These are phyloP conservation scores for Formica exsecta DNA, from an alignment of 1,140 invertebrate species.

Conservation along the genomic window DNA sequence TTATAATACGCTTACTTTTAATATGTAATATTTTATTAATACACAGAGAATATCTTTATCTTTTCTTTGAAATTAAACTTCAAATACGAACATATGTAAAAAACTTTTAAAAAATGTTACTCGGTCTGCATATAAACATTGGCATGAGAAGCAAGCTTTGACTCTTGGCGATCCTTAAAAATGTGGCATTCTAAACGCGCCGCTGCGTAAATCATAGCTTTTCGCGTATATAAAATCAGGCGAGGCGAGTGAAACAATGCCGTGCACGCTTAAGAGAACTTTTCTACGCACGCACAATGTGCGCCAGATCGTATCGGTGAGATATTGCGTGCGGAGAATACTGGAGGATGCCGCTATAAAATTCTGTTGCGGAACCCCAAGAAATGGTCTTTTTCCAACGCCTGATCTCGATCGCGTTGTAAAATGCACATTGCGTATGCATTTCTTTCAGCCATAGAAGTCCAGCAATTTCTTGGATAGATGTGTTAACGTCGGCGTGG, in stretches of 20 bases:
- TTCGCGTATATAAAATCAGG: slow-evolving; percentile 16
- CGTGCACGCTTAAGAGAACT: slow-evolving; percentile 56
- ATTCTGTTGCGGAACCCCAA: slow-evolving; percentile 37
- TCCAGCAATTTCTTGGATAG: not conserved
- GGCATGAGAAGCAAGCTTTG: not conserved
- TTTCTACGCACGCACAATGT: slow-evolving; percentile 68
- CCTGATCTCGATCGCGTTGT: slow-evolving; percentile 53
- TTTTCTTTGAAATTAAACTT: not conserved
- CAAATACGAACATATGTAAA: not conserved
- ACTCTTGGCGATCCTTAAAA: slow-evolving; percentile 7
- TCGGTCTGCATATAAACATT: not conserved
- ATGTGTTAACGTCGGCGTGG: not conserved
- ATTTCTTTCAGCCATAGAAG: not conserved
- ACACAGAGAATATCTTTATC: not conserved
- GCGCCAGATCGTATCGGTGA: slow-evolving; percentile 51
- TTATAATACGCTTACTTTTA: not conserved
- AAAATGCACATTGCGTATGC: slow-evolving; percentile 47
- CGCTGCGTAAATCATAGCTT: slow-evolving; percentile 36
- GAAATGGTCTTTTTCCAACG: slow-evolving; percentile 30
- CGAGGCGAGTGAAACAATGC: slow-evolving; percentile 34
- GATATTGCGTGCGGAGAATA: slow-evolving; percentile 60
- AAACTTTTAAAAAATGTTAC: not conserved
- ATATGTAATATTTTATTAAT: slow-evolving; percentile 3
- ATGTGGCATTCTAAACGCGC: not conserved
- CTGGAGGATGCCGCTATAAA: slow-evolving; percentile 47